Evolutionary conservation across 2,113 vertebrate genomes (phyloP).

Genomic region (Tonatia bakeri): DNA sequence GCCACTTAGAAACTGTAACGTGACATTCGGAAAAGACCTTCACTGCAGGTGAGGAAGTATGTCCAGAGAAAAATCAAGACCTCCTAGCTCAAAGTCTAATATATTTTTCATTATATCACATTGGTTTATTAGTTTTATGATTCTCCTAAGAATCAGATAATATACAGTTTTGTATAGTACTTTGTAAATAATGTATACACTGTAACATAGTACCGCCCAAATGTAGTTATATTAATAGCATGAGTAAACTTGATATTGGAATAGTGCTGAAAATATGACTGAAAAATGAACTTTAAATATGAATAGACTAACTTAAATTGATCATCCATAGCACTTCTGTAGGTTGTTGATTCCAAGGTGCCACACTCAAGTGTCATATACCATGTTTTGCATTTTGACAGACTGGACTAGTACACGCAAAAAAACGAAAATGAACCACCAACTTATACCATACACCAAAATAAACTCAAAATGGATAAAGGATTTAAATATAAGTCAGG

Average conservation of each 20-base stretch:
- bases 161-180: neutral
- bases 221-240: slow-evolving; percentile 8
- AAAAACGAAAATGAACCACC: no score
- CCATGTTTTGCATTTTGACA: neutral
- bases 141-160: neutral
- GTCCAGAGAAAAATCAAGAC: neutral
- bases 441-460: no score
- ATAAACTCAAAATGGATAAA: no score
- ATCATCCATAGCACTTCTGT: neutral
- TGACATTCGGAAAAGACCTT: neutral
- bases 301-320: neutral
- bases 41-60: neutral
- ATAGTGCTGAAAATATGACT: neutral
- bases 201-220: neutral
- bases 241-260: slow-evolving; percentile 34
- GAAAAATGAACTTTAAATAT: slow-evolving; percentile 17
- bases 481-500: no score
- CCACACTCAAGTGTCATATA: neutral
- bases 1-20: neutral
- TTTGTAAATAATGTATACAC: neutral
- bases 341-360: neutral
- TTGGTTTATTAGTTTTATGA: neutral
- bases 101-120: slow-evolving; percentile 1
- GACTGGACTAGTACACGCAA: no score
- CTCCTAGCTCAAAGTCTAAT: slow-evolving; percentile 2